Evolutionary conservation across 1,140 invertebrate genomes (phyloP), one percentile per base, ranked within the genome.

Genomic region (Brachionus asplanchnoidis): DNA sequence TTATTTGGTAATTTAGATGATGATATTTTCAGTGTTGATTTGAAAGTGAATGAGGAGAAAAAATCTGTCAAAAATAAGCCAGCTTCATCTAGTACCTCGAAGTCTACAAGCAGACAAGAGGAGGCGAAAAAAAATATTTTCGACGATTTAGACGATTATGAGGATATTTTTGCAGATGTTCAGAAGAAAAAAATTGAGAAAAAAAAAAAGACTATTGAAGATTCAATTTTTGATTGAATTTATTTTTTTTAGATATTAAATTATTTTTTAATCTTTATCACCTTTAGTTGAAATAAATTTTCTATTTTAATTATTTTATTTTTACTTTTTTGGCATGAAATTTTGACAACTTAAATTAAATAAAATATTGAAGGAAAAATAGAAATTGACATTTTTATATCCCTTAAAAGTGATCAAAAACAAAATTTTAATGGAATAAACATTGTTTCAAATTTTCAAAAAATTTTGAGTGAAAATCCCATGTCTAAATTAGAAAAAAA

Each of bases 1-100:
- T 50, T 77, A 50, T 77, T 77, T 26, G 73, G 26, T 77, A 26
- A 77, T 50, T 46, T 26, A 7, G 73, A 77, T 50, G 73, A 77
- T 28, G 73, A 77, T 50, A 50, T 77, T 26, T 77, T 77, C 12
- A 50, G 14, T 50, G 5, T 14, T 14, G 26, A 77, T 23, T 26
- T 44, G 8, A 77, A 77, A 36, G 8, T 46, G 3, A 77, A 12
- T 46, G 42, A 77, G 11, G 42, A 23, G 46, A 50, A 77, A 77
- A 50, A 77, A 14, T 4, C 9, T 26, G 11, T 26, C 42, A 11
- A 11, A 26, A 50, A 50, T 7, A 77, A 77, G 23, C 1, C n/a
- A 6, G 17, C 44, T 73, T 36, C 28, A 40, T 32, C 17, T 40
- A 36, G 26, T 70, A 6, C 3, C 26, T 70, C 26, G 4, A 70